Evolutionary conservation across 2,113 vertebrate species (phyloP).

Genomic region (Prionailurus bengalensis): DNA sequence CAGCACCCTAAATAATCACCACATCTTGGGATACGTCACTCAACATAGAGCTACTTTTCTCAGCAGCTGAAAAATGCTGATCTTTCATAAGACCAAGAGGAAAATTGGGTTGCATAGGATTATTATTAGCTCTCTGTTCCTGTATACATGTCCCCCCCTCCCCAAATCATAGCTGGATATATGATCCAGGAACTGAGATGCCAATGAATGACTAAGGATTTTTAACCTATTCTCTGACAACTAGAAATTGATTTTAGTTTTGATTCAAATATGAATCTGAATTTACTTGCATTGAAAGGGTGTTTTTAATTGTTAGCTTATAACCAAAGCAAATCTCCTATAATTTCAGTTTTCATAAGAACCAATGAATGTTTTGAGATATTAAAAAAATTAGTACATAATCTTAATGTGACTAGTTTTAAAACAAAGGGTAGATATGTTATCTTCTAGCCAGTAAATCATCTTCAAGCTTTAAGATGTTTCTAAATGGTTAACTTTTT

Average conservation of each 20-base stretch:
- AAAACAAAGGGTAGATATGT: neutral
- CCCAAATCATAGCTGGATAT: neutral
- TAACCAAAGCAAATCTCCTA: constrained; percentile 8
- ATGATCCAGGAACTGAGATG: neutral
- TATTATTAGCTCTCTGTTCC: constrained; percentile 50
- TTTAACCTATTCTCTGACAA: constrained; percentile 53
- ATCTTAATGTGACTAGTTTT: neutral
- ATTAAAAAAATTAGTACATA: neutral
- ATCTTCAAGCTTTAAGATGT: neutral
- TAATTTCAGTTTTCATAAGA: neutral
- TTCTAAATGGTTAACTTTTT: neutral
- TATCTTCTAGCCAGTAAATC: neutral
- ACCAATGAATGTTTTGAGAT: neutral
- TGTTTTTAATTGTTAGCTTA: constrained; percentile 17
- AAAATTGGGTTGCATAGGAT: neutral
- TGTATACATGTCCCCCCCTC: accelerated
- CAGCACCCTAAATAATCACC: neutral
- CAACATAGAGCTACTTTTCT: neutral
- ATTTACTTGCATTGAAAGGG: neutral
- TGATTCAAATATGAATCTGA: constrained; percentile 31
- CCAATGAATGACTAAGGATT: constrained; percentile 46
- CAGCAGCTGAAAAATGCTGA: constrained; percentile 59
- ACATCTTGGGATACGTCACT: neutral
- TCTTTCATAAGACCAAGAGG: constrained; percentile 38
- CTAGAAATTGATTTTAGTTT: constrained; percentile 71